Percentiles rank a stretch among this genome's conserved stretches.
Evolutionary conservation across 2,797 vertebrate species (phyloP).

Genomic region (Argya squamiceps): DNA sequence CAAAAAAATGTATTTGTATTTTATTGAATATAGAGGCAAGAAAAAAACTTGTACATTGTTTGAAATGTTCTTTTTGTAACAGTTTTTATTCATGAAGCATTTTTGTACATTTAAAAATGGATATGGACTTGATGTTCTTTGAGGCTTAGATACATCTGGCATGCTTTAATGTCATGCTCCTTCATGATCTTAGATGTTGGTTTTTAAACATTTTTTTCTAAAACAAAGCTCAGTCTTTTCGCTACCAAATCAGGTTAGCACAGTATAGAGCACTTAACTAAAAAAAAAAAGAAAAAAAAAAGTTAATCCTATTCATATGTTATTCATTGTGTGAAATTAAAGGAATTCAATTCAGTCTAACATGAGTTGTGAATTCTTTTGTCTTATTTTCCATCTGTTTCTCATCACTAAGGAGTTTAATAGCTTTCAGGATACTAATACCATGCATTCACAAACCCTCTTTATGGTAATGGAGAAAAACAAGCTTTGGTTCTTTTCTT

Average conservation of each 20-base stretch:
- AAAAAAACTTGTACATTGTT: conserved; percentile 99
- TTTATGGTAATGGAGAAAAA: conserved; percentile 66
- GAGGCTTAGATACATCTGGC: conserved; percentile 89
- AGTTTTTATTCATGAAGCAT: conserved; percentile 99
- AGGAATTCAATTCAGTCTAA: conserved; percentile 85
- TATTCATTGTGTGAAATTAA: conserved; percentile 99
- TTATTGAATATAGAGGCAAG: conserved; percentile 96
- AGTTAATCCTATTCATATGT: conserved; percentile 95
- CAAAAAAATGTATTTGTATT: conserved; percentile 97
- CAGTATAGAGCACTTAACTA: conserved; percentile 95
- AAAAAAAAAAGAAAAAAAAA: conserved; percentile 81
- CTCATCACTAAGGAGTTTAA: conserved; percentile 75
- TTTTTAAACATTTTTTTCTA: conserved; percentile 89
- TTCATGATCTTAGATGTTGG: conserved; percentile 98
- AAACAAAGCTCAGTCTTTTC: conserved; percentile 95
- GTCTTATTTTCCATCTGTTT: conserved; percentile 83
- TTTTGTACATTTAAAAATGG: conserved; percentile 98
- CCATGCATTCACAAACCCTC: conserved; percentile 67
- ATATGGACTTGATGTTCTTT: conserved; percentile 85
- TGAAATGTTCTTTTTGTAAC: conserved; percentile 99
- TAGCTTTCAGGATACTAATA: conserved; percentile 72
- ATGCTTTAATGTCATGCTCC: conserved; percentile 98
- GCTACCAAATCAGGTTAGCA: conserved; percentile 96
- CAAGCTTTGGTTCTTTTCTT: neutral
- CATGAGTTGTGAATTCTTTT: conserved; percentile 83